Evolutionary conservation across 2,113 vertebrate species (phyloP), one percentile per base, ranked within the genome.

Genomic region (Saimiri boliviensis): DNA sequence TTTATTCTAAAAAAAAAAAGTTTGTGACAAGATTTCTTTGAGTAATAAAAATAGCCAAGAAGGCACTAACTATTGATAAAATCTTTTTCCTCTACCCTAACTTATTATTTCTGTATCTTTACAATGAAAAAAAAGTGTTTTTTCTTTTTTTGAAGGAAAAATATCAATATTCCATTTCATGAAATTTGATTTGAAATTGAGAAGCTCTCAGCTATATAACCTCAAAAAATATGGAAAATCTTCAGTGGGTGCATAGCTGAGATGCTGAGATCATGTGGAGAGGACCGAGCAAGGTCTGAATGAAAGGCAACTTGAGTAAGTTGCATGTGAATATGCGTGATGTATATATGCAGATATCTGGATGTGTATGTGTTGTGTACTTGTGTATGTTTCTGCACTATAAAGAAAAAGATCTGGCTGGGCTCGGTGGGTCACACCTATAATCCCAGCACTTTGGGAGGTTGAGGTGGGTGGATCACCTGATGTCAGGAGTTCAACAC

Each of bases 11-110:
- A 88, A 35, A 58, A 35, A 58, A 91, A 87, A 93, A 40, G 4
- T 25, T 58, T 81, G 45, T 56, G 16, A 23, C 8, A 93, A 83
- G 20, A 71, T 70, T 91, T 77, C 91, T 71, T 76, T 77, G 10
- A 83, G 52, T 47, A 84, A 47, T 60, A 47, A 92, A 90, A 95
- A 47, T n/a, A 86, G 56, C 23, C 23, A 74, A 63, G 54, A 95
- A 8, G 10, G 37, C 35, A 68, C 3, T 83, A 88, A 79, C 17
- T 49, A 68, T 3, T 52, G 16, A 60, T 88, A 8, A 54, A 76
- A 85, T 1, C 2, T 70, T 58, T 49, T 82, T 42, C 13, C 63
- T 2, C 17, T 49, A 54, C 30, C 14, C 71, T 12, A 83, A 27
- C 13, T 81, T 54, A 79, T 7, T 85, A 23, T 82, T 88, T 85